phyloP scores from a whole-genome alignment of 2,113 vertebrate genomes.

The Nicator chloris region DNA sequence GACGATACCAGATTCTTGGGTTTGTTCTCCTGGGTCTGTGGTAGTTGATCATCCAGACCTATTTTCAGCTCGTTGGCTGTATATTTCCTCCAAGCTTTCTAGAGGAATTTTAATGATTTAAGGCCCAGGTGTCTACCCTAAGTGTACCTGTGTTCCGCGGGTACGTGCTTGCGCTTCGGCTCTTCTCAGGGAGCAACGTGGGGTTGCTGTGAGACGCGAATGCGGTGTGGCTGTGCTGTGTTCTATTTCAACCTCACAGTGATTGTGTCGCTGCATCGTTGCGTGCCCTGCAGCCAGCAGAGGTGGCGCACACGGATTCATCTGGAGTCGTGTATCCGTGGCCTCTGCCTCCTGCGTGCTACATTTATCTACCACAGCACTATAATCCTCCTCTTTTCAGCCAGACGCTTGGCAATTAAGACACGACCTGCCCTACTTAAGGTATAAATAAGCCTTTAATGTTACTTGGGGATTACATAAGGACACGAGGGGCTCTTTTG shows the following conservation, averaged over 20 bases:
- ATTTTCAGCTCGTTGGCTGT: not conserved
- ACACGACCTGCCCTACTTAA: not conserved
- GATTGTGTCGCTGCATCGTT: not conserved
- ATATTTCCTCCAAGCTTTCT: not conserved
- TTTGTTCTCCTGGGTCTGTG: not conserved
- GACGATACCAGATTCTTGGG: not conserved
- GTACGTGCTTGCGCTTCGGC: not conserved
- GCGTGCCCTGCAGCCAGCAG: accelerated
- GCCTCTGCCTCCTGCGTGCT: accelerated
- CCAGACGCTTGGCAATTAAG: not conserved
- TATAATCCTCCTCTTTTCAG: not conserved
- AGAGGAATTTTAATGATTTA: not conserved
- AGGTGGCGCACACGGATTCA: accelerated
- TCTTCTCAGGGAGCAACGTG: accelerated
- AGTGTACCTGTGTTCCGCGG: not conserved
- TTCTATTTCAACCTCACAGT: not conserved
- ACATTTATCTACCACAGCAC: not conserved
- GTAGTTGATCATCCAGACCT: not conserved
- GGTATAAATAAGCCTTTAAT: not conserved
- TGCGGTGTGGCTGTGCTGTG: not conserved
- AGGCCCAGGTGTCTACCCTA: not conserved
- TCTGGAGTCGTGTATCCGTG: accelerated
- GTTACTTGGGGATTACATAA: not conserved
- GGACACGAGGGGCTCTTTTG: not conserved
- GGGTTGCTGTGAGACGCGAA: accelerated